Percentiles rank a stretch among this genome's conserved stretches.
phyloP scores from a whole-genome alignment of 2,888 invertebrate genomes.

The Hyles lineata region DNA sequence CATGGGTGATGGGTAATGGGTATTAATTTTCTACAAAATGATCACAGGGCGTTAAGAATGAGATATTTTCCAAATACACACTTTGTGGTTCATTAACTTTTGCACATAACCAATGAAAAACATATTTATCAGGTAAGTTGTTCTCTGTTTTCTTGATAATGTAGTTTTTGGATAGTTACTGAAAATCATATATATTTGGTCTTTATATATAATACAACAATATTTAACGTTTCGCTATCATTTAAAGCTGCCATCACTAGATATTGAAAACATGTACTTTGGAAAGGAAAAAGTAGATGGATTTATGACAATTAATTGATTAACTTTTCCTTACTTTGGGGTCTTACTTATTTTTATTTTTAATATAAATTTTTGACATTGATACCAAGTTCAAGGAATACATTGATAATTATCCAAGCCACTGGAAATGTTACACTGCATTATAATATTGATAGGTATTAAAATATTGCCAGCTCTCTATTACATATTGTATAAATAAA shows the following conservation, averaged over 20 bases:
- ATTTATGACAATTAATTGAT: too few species aligned
- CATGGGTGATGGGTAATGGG: not conserved
- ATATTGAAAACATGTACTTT: too few species aligned
- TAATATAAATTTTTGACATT: too few species aligned
- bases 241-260: not conserved
- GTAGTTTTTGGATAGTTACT: not conserved
- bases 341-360: too few species aligned
- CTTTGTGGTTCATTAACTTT: slow-evolving; percentile 4
- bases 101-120: not conserved
- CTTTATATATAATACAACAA: not conserved
- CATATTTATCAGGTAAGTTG: not conserved
- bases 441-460: too few species aligned
- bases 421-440: too few species aligned
- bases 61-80: not conserved
- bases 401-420: too few species aligned
- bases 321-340: too few species aligned
- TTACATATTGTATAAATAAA: too few species aligned
- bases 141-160: not conserved
- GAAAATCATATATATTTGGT: not conserved
- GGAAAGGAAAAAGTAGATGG: too few species aligned
- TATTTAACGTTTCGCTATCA: not conserved
- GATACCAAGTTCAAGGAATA: too few species aligned
- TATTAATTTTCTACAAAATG: not conserved
- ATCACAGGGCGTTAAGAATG: not conserved
- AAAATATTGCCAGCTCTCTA: too few species aligned